Percentiles rank a stretch among this genome's conserved stretches.
Conservation (phyloP, 2,888 invertebrate species). For the Dasysyrphus tricinctus region DNA sequence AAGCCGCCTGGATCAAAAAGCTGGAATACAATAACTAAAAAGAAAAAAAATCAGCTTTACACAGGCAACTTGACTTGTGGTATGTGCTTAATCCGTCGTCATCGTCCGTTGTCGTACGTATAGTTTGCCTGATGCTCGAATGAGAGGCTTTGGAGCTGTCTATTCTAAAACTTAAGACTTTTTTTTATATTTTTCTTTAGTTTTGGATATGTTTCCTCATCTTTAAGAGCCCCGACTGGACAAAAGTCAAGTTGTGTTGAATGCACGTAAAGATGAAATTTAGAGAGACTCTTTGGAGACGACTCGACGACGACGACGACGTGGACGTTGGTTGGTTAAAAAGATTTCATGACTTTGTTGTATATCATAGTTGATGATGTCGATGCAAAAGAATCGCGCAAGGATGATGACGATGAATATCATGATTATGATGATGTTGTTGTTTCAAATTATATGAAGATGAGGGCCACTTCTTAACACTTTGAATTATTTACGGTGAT, state of each 20-base stretch:
- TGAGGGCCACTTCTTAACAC: conserved; percentile 75
- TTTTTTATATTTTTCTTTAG: conserved; percentile 29
- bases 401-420: conserved; percentile 25
- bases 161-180: conserved; percentile 52
- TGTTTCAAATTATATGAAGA: conserved; percentile 72
- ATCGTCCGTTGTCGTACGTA: neutral
- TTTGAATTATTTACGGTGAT: conserved; percentile 75
- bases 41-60: conserved; percentile 54
- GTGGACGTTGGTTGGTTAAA: neutral
- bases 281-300: conserved; percentile 72
- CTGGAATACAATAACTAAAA: conserved; percentile 20
- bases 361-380: conserved; percentile 10
- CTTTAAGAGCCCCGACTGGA: conserved; percentile 45
- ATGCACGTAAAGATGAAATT: conserved; percentile 59
- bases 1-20: conserved; percentile 73
- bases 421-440: conserved; percentile 62
- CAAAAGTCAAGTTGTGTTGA: conserved; percentile 67
- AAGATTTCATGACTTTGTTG: conserved; percentile 55
- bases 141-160: conserved; percentile 54
- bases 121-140: conserved; percentile 47
- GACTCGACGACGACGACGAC: conserved; percentile 26
- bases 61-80: conserved; percentile 72
- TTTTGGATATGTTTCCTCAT: conserved; percentile 24
- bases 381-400: conserved; percentile 25
- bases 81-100: conserved; percentile 73